Evolutionary conservation across 2,797 vertebrate species (phyloP).

Genomic region (Pseudochirops cupreus): DNA sequence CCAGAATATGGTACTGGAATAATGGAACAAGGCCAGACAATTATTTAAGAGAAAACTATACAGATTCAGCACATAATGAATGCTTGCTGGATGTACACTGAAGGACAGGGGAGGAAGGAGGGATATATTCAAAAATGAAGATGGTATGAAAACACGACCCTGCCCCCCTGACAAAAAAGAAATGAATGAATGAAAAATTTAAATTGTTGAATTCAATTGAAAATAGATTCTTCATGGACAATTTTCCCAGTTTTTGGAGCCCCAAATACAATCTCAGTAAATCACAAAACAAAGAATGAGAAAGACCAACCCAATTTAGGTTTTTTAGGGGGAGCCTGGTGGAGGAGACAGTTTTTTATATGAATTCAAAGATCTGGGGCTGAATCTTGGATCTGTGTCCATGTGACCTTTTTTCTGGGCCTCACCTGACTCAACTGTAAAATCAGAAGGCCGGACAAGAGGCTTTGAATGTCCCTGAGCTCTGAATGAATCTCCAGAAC

Average conservation of each 20-base stretch:
- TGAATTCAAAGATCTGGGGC: background rate
- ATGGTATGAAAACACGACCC: background rate
- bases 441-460: background rate
- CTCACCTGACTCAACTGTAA: background rate
- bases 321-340: background rate
- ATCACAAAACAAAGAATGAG: background rate
- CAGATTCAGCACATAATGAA: background rate
- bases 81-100: background rate
- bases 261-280: background rate
- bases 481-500: background rate
- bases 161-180: background rate
- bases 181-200: background rate
- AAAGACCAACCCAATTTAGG: background rate
- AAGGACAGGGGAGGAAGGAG: background rate
- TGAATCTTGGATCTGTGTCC: background rate
- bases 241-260: background rate
- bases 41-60: background rate
- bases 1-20: background rate
- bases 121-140: background rate
- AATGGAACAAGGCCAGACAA: background rate
- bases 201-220: background rate
- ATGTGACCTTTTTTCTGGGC: background rate
- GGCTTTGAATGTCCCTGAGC: background rate
- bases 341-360: background rate
- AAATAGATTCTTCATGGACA: background rate